Conservation (phyloP, 2,113 vertebrate species). For the Halichoeres trimaculatus region DNA sequence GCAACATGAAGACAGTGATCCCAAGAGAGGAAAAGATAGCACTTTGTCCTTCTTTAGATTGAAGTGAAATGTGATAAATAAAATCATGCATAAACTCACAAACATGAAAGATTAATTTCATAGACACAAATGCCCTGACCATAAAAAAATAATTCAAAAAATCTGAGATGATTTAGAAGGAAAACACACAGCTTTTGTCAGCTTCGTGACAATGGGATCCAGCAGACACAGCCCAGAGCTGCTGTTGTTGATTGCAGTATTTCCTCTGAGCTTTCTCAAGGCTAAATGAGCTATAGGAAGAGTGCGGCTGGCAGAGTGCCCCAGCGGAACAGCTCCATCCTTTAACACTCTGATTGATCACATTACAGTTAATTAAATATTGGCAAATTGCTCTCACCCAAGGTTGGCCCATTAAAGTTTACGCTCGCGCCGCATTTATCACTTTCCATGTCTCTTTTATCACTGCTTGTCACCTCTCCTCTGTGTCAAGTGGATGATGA, state of each 20-base stretch:
- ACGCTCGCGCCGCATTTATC: constrained; percentile 68
- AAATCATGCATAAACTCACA: constrained; percentile 5
- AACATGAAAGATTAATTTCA: constrained; percentile 13
- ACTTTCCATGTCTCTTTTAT: constrained; percentile 65
- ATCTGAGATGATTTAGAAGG: constrained; percentile 24
- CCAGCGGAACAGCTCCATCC: constrained; percentile 60
- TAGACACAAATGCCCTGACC: not conserved
- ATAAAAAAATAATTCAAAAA: not conserved
- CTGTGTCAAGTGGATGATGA: constrained; percentile 68
- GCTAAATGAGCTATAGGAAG: constrained; percentile 67
- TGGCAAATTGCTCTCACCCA: constrained; percentile 71
- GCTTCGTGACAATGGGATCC: constrained; percentile 26
- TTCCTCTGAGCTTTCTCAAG: constrained; percentile 52
- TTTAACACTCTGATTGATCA: constrained; percentile 75
- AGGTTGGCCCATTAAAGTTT: constrained; percentile 74
- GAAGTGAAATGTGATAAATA: not conserved
- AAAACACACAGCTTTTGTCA: constrained; percentile 27
- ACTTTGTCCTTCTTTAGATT: not conserved
- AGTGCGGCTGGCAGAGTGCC: constrained; percentile 50
- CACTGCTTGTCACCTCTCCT: constrained; percentile 55
- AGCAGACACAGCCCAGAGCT: constrained; percentile 15
- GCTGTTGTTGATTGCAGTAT: constrained; percentile 61
- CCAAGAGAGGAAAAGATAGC: not conserved
- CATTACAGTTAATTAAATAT: constrained; percentile 81
- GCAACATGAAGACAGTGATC: not conserved